phyloP scores from a whole-genome alignment of 2,888 invertebrate genomes.

The Boloria euphrosyne region DNA sequence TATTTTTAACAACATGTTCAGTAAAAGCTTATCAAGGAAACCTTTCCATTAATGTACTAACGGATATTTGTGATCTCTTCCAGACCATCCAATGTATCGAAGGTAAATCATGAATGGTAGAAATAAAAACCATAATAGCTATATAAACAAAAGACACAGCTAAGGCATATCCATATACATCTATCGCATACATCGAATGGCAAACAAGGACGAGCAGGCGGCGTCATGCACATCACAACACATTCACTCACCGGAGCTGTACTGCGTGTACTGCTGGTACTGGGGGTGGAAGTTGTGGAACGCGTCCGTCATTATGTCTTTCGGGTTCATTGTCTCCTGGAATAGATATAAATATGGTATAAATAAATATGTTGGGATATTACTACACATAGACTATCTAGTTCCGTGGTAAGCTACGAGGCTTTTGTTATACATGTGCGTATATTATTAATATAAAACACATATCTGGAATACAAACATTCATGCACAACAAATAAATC shows the following conservation, averaged over 20 bases:
- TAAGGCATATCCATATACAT: conserved; percentile 11
- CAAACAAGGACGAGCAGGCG: conserved; percentile 64
- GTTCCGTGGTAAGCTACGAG: no score
- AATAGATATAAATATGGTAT: conserved; percentile 39
- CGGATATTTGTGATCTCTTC: no score
- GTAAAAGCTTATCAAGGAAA: no score
- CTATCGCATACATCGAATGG: conserved; percentile 38
- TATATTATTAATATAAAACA: no score
- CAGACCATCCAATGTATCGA: no score
- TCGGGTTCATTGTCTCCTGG: conserved; percentile 98
- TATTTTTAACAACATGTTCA: no score
- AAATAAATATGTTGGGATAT: background rate
- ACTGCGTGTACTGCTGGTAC: conserved; percentile 99
- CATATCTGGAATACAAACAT: no score
- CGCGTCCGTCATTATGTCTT: conserved; percentile 99
- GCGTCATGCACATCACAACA: conserved; percentile 43
- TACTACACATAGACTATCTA: no score
- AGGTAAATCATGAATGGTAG: background rate
- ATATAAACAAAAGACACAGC: background rate
- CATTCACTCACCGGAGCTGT: conserved; percentile 91
- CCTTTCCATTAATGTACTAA: no score
- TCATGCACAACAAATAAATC: no score
- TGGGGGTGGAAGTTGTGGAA: conserved; percentile 99
- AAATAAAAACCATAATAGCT: background rate
- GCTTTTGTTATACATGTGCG: no score